Evolutionary conservation across 1,140 invertebrate species (phyloP), one percentile per base, ranked within the genome.

Genomic region (Pogonus chalceus): DNA sequence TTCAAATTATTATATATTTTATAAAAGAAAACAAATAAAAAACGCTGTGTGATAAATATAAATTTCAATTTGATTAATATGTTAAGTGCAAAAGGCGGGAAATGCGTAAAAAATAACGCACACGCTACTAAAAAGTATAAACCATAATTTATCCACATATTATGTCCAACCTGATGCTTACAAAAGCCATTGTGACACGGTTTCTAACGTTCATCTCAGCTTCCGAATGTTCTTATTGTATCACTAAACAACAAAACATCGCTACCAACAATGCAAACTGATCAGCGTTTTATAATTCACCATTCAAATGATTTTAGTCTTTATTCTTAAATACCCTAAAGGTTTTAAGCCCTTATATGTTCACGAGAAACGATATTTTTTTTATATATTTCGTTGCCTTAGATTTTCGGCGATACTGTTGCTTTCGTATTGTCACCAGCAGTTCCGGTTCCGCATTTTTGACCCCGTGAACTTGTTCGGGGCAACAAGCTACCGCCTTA

Each of bases 81-180:
- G n/a, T n/a, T n/a, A n/a, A n/a, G 26, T 31, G 14, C 4, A 14
- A 7, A 43, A 10, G 37, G 37, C 37, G 37, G 37, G 37, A 43
- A 43, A 18, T 43, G 18, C 18, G n/a, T n/a, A n/a, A n/a, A n/a
- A n/a, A n/a, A n/a, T n/a, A n/a, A n/a, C n/a, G n/a, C n/a, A n/a
- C n/a, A n/a, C n/a, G n/a, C n/a, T 10, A 43, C 37, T 43, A 43
- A 12, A 43, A 31, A 43, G 18, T 43, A 18, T 43, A 18, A 43
- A 43, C 37, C 37, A 16, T 43, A 43, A 43, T 43, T 43, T 43
- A 43, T 43, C 37, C 37, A 16, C 37, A 43, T 43, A 43, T 43
- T 43, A 43, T 43, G 37, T 18, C 37, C 37, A 43, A 43, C 37
- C 37, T 43, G 37, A 43, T 18, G 18, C 18, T 43, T 18, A 43